Base-by-base conservation (phyloP, 30 jellyfish, hydroid and myxozoan genomes). In the Chironex yamaguchii region DNA sequence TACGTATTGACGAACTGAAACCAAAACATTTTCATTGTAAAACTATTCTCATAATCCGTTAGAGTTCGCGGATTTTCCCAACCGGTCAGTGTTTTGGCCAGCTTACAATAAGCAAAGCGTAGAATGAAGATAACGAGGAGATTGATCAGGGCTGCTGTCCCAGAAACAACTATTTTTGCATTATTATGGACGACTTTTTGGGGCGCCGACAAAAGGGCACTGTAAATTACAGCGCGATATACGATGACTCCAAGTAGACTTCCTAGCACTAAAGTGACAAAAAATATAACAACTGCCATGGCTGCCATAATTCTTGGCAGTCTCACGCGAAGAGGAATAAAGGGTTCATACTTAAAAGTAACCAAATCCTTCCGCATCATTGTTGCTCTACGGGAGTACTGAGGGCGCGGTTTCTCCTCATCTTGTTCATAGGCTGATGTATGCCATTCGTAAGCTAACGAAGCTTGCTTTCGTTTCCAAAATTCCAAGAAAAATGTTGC, bases 1-100 rank as follows among this genome's bases (percentile, higher is more conserved):
- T 95, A 95, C 13, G 99, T 95, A 87, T 95, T 95, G 79, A 86
- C 97, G 33, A 95, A 95, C 69, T 95, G 99, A 74, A 95, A 95
- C 99, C 99, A 95, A 75, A 95, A 95, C 99, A 95, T 95, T 75
- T 95, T 95, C 49, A 95, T 82, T 2, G 99, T 95, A 89, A 95
- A 95, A 84, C 97, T 89, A 81, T 95, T 97, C 68, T 95, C 99
- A 89, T 89, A 95, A 54, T 95, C 99, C 0, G 99, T 95, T 71
- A 77, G 87, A 1, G 98, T 95, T 14, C 99, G 91, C 0, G 99
- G 99, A 68, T 95, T 90, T 49, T 95, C 99, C 99, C 99, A 95
- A 80, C 86, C 87, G 1, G 99, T 95, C 49, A 95, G 49, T 69
- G 80, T 95, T 23, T 80, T 88, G 0, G 99, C 99, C 49, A 95